Evolutionary conservation across 2,797 vertebrate species (phyloP), one percentile per base, ranked within the genome.

Genomic region (Triplophysa yarkandensis): DNA sequence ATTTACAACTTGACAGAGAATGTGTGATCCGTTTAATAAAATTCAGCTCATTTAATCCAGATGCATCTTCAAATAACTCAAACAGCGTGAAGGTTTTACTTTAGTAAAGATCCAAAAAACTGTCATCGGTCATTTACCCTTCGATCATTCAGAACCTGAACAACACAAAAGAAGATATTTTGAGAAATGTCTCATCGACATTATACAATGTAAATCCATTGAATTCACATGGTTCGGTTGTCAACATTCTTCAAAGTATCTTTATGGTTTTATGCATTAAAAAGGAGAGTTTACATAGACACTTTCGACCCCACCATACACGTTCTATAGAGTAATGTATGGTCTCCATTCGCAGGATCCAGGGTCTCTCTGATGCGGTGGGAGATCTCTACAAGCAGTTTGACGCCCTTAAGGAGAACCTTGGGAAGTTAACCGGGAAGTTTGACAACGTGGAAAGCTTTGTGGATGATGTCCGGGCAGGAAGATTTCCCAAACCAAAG

Each of bases 321-420:
- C 34, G 7, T 43, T 41, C 16, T 55, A 34, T 28, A 52, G 23
- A 14, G 4, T 50, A 23, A 11, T 27, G 5, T 44, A n/a, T n/a
- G n/a, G 1, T 44, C 2, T 48, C 3, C 1, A 48, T 48, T 8
- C 1, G 19, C 2, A 95, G 95, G 87, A 95, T 95, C 68, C 90
- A 87, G 27, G 83, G 93, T 6, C 91, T 96, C 23, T 95, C 94
- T 1, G 89, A 93, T 0, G 95, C 93, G 0, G 85, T 94, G 52
- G 88, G 90, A 16, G 93, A 92, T 17, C 92, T 96, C 39, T 94
- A 95, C 82, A 88, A 65, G 75, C 92, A 95, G 78, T 95, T 96
- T 62, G 92, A 93, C 71, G 43, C 72, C 4, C 87, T 96, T 4
- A 96, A 96, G 71, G 92, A 92, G 2, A 92, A 92, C 80, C 89